These are phyloP conservation scores for Drosophila multiciliata DNA, from an alignment of 2,888 invertebrate species.

Conservation along the genomic window DNA sequence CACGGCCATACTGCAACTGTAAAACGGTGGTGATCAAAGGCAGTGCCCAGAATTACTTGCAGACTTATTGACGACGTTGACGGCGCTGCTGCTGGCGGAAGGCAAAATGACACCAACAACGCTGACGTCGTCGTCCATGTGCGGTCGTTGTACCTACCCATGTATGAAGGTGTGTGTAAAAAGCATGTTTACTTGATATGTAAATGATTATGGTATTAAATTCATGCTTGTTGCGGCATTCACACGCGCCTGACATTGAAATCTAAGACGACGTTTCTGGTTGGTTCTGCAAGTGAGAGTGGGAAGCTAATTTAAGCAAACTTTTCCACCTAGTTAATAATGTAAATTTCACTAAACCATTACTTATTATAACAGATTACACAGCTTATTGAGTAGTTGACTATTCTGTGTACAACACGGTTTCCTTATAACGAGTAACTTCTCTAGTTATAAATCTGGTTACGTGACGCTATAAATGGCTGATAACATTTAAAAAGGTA, in stretches of 20 bases:
- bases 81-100: conserved; percentile 58
- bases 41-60: conserved; percentile 8
- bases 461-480: conserved; percentile 2
- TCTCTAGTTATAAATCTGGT: conserved; percentile 1
- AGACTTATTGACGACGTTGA: conserved; percentile 48
- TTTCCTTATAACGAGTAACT: not conserved
- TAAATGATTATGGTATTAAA: conserved; percentile 35
- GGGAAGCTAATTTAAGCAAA: not conserved
- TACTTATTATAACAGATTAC: not conserved
- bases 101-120: conserved; percentile 60
- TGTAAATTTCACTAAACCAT: not conserved
- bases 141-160: conserved; percentile 26
- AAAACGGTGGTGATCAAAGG: conserved; percentile 1
- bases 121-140: conserved; percentile 16
- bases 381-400: not conserved
- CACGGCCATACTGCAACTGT: conserved; percentile 22
- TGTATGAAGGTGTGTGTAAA: conserved; percentile 16
- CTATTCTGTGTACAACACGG: not conserved
- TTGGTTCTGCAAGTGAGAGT: conserved; percentile 1
- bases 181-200: conserved; percentile 46
- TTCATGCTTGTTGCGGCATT: conserved; percentile 21
- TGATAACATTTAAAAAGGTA: conserved; percentile 6
- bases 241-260: conserved; percentile 67
- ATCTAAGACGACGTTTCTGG: conserved; percentile 38
- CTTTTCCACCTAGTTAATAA: not conserved